Conservation (phyloP, 2,888 invertebrate genomes). For the Horisme vitalbata region DNA sequence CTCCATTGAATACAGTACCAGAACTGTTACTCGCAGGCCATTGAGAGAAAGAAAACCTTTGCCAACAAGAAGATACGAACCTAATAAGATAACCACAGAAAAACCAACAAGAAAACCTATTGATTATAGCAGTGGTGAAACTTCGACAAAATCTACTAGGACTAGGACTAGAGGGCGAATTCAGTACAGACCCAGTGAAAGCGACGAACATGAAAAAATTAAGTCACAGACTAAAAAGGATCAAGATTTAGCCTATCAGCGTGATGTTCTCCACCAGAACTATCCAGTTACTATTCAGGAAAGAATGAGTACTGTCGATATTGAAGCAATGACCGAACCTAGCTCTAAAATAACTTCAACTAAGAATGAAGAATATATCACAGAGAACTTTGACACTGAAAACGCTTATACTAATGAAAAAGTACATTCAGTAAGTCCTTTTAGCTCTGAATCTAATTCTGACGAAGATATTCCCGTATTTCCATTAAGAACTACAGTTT, state of each 20-base stretch:
- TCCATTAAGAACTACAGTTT: slow-evolving; percentile 39
- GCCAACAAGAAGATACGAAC: slow-evolving; percentile 63
- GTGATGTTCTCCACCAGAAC: slow-evolving; percentile 85
- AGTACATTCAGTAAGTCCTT: slow-evolving; percentile 54
- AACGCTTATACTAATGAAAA: slow-evolving; percentile 73
- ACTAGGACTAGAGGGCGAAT: slow-evolving; percentile 76
- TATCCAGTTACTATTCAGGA: slow-evolving; percentile 83
- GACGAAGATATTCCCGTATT: slow-evolving; percentile 44
- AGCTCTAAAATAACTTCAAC: slow-evolving; percentile 48
- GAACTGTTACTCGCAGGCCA: slow-evolving; percentile 73
- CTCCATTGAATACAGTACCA: slow-evolving; percentile 66
- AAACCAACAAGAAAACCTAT: slow-evolving; percentile 52
- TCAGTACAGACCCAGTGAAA: slow-evolving; percentile 74
- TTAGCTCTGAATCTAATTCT: slow-evolving; percentile 44
- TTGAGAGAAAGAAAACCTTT: slow-evolving; percentile 78
- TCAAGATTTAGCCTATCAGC: slow-evolving; percentile 82
- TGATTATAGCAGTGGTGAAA: slow-evolving; percentile 46
- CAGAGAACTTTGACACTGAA: slow-evolving; percentile 62
- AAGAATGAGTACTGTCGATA: slow-evolving; percentile 71
- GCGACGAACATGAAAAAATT: slow-evolving; percentile 60
- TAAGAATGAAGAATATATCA: slow-evolving; percentile 45
- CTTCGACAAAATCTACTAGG: slow-evolving; percentile 60
- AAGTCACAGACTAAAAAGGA: slow-evolving; percentile 50
- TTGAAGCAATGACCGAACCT: slow-evolving; percentile 75
- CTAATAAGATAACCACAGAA: slow-evolving; percentile 69